Evolutionary conservation across 2,888 invertebrate species (phyloP), one percentile per base, ranked within the genome.

Genomic region (Sarcophaga rosellei): DNA sequence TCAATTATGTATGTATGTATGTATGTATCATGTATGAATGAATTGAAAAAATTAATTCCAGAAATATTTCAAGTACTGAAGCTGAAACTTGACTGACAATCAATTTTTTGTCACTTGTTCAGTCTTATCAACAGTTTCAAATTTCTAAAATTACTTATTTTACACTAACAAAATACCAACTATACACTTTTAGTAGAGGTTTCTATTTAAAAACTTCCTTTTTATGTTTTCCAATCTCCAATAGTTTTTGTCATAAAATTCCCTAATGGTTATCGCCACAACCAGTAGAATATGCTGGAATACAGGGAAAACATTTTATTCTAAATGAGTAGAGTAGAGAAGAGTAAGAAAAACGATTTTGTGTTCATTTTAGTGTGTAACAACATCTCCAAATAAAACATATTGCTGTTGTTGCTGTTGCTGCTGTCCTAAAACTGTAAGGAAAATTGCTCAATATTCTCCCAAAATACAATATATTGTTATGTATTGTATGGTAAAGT

Each of bases 331-430:
- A 35, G 35, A 35, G 35, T 35, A 35, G 8, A 35, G 35, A 2
- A 45, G 20, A 20, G n/a, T 20, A 25, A 70, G 47, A 23, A 47
- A n/a, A 69, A 61, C 4, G 25, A 66, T 57, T 53, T 69, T 83
- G 70, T 79, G 78, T 81, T 86, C 74, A 83, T 80, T 86, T 81
- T 81, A 81, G 81, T 86, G 77, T 86, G 74, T 78, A 86, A 86
- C 80, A 81, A 86, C 83, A 53, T 15, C 5, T 53, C 80, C 80
- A 73, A 86, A 76, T 68, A 76, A 45, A 77, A 86, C 83, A 84
- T 84, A 84, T 86, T 86, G 59, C 17, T 53, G 47, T 47, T 47
- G 15, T 47, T 47, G 15, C 2, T 25, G 8, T 8, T 86, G 59
- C 17, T 53, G 53, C 17, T 53, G 53, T 47, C 15, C 4, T 47